Evolutionary conservation across 2,113 vertebrate species (phyloP).

Genomic region (Herpailurus yagouaroundi): DNA sequence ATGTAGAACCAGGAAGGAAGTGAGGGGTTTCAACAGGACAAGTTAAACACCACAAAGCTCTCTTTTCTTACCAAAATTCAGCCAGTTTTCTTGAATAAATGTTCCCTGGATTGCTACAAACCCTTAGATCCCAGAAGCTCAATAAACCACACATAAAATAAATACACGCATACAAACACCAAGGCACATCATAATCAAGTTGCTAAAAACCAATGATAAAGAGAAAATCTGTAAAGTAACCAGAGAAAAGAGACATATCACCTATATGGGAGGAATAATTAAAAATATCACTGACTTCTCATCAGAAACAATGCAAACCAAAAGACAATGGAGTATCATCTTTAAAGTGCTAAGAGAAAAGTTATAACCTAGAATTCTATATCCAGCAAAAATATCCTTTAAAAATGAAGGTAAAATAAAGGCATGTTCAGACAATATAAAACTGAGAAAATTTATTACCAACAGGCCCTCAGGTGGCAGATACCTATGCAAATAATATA

Average conservation of each 20-base stretch:
- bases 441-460: not conserved
- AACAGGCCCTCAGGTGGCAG: not conserved
- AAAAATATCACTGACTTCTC: not conserved
- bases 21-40: not conserved
- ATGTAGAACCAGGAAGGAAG: not conserved
- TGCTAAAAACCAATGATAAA: not conserved
- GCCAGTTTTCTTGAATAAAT: slow-evolving; percentile 41
- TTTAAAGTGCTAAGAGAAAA: not conserved
- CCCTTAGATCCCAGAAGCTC: not conserved
- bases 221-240: not conserved
- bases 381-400: not conserved
- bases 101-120: not conserved
- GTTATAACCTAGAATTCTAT: not conserved
- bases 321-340: not conserved
- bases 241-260: not conserved
- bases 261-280: not conserved
- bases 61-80: not conserved
- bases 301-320: not conserved
- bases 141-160: slow-evolving; percentile 23
- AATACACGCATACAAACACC: not conserved
- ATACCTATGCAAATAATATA: not conserved
- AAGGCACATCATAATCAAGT: not conserved
- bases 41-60: not conserved
- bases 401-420: not conserved
- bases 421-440: not conserved